Base-by-base conservation (phyloP, 1,140 invertebrate species). In the Zaprionus lachaisei region DNA sequence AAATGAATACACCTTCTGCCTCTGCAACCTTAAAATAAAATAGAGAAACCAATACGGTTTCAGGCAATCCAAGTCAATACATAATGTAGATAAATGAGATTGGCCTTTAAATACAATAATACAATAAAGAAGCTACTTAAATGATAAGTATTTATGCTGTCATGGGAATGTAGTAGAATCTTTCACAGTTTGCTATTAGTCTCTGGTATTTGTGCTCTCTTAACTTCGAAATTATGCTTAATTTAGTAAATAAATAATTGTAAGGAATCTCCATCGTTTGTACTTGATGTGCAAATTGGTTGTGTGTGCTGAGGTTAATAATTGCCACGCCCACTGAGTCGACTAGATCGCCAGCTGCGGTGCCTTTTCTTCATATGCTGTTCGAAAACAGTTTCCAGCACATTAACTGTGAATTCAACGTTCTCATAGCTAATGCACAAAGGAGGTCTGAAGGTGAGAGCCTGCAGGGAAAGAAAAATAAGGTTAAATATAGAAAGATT, bases 361-460 rank as follows among this genome's bases (percentile, higher is more conserved):
- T 64, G 68, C 26, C 55, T 71, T 68, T 92, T 92, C 20, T 65
- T 81, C 67, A 91, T 77, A 54, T 87, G 96, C 79, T 37, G 94
- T 93, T 73, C 92, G 76, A 92, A 83, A 49, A 83, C 79, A 12
- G 68, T 82, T 79, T 95, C 94, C 47, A 97, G 85, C 22, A 95
- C 95, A 41, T 94, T 93, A 17, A 96, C 85, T 3, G 95, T 94
- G 76, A 97, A 97, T 90, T 99, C 96, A 1, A 96, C 97, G 93
- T 99, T 97, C 67, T 95, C 94, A 92, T 96, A 96, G 2, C 95
- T 97, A 47, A 99, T 95, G 92, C 98, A 99, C 96, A 99, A 97
- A 0, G 99, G 98, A 44, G 99, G 99, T 91, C 98, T 98, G 54
- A 99, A 96, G 81, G 98, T 93, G 24, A 99, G 94, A 0, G 98